Base-by-base conservation (phyloP, 2,888 invertebrate genomes). In the Strigamia transsilvanica region DNA sequence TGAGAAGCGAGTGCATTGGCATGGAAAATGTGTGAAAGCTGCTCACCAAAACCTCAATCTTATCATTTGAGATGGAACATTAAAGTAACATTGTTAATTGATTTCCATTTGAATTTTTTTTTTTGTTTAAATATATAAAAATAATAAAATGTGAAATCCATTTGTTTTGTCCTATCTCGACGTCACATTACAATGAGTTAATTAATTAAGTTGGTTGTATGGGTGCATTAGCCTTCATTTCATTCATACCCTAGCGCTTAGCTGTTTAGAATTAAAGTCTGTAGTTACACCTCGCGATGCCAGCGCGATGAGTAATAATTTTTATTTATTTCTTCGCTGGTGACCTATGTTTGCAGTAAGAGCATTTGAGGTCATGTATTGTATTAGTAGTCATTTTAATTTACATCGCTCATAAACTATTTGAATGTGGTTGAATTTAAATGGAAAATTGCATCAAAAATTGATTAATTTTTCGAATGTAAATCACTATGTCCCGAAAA, bases 1-100 rank as follows among this genome's bases (percentile, higher is more conserved):
- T 61, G 61, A 61, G 61, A 61, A 61, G 21, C 23, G 61, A 61
- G 61, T 61, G 61, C 61, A 61, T 18, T 61, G 61, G 61, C 61
- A 61, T 61, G 61, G 61, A 61, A 61, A 61, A 61, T 61, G 61
- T 61, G 61, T 61, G 61, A 61, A 61, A 61, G 61, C 61, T 61
- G 61, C 61, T 61, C 61, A 61, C 61, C 61, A 61, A 61, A 61
- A 61, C 61, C 61, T 61, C 61, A 61, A 61, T 61, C 61, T 61
- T 61, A 61, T 61, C 61, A 21, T 23, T 23, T 23, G 61, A 61
- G 61, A 61, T 61, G 61, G 61, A 61, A 61, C 18, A 51, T 51
- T 51, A 38, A 38, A 61, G 21, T 18, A 21, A 18, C 18, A 23
- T 61, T 61, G 18, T 61, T 61, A 61, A 61, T 61, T 61, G 61